A percentile compares a stretch with the other conserved stretches of the same genome.
These are phyloP conservation scores for Diachasma alloeum DNA, from an alignment of 1,140 invertebrate species.

Conservation along the genomic window DNA sequence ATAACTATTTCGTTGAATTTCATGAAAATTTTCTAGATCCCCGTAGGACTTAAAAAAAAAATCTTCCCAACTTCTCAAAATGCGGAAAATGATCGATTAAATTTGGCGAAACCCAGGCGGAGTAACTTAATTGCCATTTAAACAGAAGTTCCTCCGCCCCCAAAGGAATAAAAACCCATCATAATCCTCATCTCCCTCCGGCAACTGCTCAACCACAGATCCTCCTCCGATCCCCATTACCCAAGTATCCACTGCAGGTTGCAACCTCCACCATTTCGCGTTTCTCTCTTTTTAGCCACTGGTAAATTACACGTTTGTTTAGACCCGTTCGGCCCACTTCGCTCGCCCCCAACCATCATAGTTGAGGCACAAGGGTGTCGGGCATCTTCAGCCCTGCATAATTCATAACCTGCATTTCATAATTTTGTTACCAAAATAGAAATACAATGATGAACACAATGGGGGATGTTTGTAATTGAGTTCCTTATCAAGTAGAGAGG, in stretches of 20 bases:
- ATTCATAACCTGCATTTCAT: constrained; percentile 34
- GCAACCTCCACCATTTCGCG: constrained; percentile 35
- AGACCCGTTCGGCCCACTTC: constrained; percentile 33
- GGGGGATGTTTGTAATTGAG: not conserved
- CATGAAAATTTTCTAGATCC: too few relatives aligned
- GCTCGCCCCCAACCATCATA: not conserved
- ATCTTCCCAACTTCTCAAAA: too few relatives aligned
- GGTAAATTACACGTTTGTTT: constrained; percentile 64
- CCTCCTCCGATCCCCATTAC: constrained; percentile 16
- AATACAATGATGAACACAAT: not conserved
- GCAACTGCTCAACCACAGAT: not conserved
- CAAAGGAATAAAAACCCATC: constrained; percentile 59
- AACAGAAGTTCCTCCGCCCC: constrained; percentile 60
- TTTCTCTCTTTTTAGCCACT: constrained; percentile 48
- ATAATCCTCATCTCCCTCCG: constrained; percentile 43
- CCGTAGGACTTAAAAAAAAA: too few relatives aligned
- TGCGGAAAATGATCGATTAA: not conserved
- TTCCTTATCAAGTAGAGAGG: not conserved
- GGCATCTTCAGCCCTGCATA: constrained; percentile 10
- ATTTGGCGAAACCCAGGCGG: constrained; percentile 43
- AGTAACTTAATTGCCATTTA: constrained; percentile 61
- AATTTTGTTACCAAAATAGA: constrained; percentile 50
- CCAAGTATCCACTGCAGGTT: constrained; percentile 22
- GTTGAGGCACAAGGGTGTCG: not conserved
- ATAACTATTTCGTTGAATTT: too few relatives aligned